Base-by-base conservation (phyloP, 2,888 invertebrate species). In the Gymnosoma rotundatum region DNA sequence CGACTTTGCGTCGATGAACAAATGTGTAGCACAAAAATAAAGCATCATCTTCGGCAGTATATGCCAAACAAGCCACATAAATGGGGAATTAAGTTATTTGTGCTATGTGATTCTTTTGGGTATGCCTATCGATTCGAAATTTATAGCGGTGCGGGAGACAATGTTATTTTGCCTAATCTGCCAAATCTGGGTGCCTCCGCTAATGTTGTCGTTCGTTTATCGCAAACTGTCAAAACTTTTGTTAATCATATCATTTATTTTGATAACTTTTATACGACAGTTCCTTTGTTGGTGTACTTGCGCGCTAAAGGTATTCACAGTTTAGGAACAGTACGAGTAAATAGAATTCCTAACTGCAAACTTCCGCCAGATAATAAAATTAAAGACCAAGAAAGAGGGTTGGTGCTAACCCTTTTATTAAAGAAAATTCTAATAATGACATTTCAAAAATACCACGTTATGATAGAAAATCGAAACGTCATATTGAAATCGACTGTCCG, bases 391-490 rank as follows among this genome's bases (percentile, higher is more conserved):
- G 52, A 21, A n/a, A 64, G 76, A 82, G 14, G 45, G 4, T 45
- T 12, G 90, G 90, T 73, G 87, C 88, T 87, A 86, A 89, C 48
- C 79, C 86, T n/a, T 21, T 87, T 58, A 16, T 8, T 45, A 61
- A 38, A 52, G 64, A 72, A 60, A 80, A 79, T 70, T 50, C 76
- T 10, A 38, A 79, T 12, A 14, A 32, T 16, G 76, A 72, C 48
- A 16, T 67, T 48, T 32, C 54, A 42, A 81, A 83, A 60, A 78
- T 73, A 73, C n/a, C 76, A 16, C 64, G 87, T 50, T 84, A 70
- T 32, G 81, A 86, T 73, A 48, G 84, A 50, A 75, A 86, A 54
- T 12, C 25, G n/a, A 81, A 87, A 84, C 78, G 80, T 88, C 16
- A 87, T n/a, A n/a, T n/a, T n/a, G n/a, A n/a, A n/a, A n/a, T n/a